Percentiles rank a stretch among this genome's conserved stretches.
Conservation (phyloP, 2,888 invertebrate genomes). For the Drosophila cognata region DNA sequence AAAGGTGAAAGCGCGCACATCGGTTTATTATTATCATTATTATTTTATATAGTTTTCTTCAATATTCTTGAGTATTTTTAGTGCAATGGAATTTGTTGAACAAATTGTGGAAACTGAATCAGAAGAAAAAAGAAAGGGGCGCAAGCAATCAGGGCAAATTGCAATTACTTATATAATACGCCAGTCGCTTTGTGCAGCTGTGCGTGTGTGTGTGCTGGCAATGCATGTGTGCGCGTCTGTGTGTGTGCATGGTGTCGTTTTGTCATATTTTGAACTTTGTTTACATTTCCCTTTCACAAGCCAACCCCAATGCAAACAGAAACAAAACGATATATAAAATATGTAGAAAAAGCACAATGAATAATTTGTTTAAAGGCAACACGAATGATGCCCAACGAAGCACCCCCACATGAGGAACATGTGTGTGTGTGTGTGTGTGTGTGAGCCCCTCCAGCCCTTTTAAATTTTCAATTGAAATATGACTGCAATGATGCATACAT, state of each 20-base stretch:
- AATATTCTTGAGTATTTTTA: slow-evolving; percentile 9
- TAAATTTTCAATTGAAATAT: slow-evolving; percentile 76
- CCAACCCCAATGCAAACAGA: slow-evolving; percentile 15
- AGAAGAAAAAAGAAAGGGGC: slow-evolving; percentile 26
- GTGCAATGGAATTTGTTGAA: slow-evolving; percentile 33
- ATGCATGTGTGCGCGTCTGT: slow-evolving; percentile 10
- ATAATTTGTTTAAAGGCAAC: slow-evolving; percentile 72
- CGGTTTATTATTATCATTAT: slow-evolving; percentile 28
- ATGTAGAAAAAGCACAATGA: slow-evolving; percentile 40
- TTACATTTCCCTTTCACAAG: slow-evolving; percentile 75
- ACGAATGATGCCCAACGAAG: slow-evolving; percentile 40
- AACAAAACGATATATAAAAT: slow-evolving; percentile 33
- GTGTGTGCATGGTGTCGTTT: slow-evolving; percentile 28
- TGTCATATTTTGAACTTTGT: slow-evolving; percentile 64
- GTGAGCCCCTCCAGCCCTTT: slow-evolving; percentile 47
- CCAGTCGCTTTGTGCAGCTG: slow-evolving; percentile 34
- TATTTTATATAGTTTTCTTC: slow-evolving; percentile 13
- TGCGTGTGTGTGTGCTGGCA: slow-evolving; percentile 20
- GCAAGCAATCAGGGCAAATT: slow-evolving; percentile 70
- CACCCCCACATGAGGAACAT: slow-evolving; percentile 20
- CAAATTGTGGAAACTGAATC: slow-evolving; percentile 27
- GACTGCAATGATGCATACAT: slow-evolving; percentile 50
- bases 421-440: not conserved
- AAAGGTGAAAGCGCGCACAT: slow-evolving; percentile 61
- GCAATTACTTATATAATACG: slow-evolving; percentile 76